Percentiles rank a stretch among this genome's conserved stretches.
Evolutionary conservation across 2,888 invertebrate genomes (phyloP).

Genomic region (Pelosia muscerda): DNA sequence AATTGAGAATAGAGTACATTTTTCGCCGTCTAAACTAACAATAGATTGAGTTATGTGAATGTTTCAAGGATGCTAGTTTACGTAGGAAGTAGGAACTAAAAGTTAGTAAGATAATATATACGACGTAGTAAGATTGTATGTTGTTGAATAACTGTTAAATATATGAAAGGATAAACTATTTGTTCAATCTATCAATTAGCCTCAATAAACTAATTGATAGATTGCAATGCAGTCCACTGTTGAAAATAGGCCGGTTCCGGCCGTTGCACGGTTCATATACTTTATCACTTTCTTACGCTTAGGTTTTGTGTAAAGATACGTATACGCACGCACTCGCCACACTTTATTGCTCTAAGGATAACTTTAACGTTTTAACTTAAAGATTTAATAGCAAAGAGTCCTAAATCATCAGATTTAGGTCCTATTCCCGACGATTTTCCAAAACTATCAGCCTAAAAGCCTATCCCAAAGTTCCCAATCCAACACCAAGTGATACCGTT

Average conservation of each 20-base stretch:
- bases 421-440: background rate
- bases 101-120: background rate
- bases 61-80: background rate
- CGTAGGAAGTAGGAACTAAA: background rate
- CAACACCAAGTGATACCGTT: slow-evolving; percentile 44
- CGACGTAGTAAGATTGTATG: too few species aligned
- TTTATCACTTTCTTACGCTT: too few species aligned
- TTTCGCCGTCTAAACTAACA: background rate
- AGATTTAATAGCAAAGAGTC: background rate
- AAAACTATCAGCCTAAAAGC: slow-evolving; percentile 23
- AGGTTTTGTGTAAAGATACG: too few species aligned
- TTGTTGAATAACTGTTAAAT: too few species aligned
- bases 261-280: too few species aligned
- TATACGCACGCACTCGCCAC: too few species aligned
- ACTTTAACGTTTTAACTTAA: background rate
- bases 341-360: too few species aligned
- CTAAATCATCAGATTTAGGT: background rate
- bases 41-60: background rate
- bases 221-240: too few species aligned
- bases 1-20: background rate
- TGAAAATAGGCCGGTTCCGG: too few species aligned
- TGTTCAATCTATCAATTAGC: too few species aligned
- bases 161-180: background rate
- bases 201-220: too few species aligned
- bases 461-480: slow-evolving; percentile 20